These are phyloP conservation scores for Scortum barcoo DNA, from an alignment of 2,113 vertebrate species.

Conservation along the genomic window DNA sequence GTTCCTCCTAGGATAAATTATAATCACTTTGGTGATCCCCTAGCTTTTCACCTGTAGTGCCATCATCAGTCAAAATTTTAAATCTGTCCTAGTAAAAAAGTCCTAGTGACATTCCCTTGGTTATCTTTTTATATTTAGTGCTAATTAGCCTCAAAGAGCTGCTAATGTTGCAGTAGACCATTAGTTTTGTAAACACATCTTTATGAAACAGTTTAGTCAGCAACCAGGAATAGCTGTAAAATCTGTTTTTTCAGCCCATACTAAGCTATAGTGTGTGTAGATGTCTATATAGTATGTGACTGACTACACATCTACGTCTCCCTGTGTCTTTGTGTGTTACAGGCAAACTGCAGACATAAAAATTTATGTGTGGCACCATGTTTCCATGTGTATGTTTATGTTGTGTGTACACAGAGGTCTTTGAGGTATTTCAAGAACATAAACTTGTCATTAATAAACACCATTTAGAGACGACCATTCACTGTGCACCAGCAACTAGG, in stretches of 20 bases:
- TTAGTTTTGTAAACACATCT: constrained; percentile 8
- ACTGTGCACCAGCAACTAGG: neutral
- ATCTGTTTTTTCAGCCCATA: neutral
- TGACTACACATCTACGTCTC: too few species aligned
- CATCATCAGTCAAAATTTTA: neutral
- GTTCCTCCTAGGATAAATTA: neutral
- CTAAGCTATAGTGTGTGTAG: constrained; percentile 8
- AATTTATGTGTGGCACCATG: constrained; percentile 14
- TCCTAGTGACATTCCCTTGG: neutral
- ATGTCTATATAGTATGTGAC: neutral
- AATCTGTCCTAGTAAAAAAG: neutral
- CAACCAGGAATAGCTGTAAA: neutral
- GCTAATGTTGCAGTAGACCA: neutral
- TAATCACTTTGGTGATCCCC: neutral
- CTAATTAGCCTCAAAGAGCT: neutral
- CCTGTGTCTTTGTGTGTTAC: constrained; percentile 12
- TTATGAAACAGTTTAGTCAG: neutral
- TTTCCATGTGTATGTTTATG: constrained; percentile 40
- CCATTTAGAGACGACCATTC: constrained; percentile 14
- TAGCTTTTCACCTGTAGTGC: neutral
- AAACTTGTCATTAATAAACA: constrained; percentile 55
- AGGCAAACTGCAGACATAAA: constrained; percentile 21
- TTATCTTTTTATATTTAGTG: neutral
- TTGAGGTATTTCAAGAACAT: constrained; percentile 42
- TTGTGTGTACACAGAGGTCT: constrained; percentile 16